Conservation (phyloP, 1,140 invertebrate species). For the Micrasema minimum region DNA sequence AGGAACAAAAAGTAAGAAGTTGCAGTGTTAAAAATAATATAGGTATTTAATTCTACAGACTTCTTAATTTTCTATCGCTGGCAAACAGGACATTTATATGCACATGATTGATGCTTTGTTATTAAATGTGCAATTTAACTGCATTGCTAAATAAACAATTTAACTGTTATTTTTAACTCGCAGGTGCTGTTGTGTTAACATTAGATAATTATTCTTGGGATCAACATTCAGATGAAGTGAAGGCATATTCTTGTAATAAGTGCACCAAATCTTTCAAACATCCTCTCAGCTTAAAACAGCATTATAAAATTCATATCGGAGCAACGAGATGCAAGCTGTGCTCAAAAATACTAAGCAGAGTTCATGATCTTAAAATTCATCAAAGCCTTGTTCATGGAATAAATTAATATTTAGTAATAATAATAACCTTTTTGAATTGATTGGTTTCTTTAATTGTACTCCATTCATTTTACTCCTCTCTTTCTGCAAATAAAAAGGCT, state of each 20-base stretch:
- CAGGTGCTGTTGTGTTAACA: constrained; percentile 27
- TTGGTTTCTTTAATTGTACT: no score
- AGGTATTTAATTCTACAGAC: no score
- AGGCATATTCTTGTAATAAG: constrained; percentile 26
- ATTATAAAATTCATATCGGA: constrained; percentile 32
- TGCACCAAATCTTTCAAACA: constrained; percentile 38
- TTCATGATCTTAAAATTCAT: constrained; percentile 37
- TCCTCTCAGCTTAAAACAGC: constrained; percentile 36
- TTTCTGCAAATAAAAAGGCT: constrained; percentile 17
- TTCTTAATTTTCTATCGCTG: no score
- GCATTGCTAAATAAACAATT: background rate
- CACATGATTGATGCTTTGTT: no score
- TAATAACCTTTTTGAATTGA: background rate
- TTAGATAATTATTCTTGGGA: constrained; percentile 11
- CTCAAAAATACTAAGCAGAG: constrained; percentile 33
- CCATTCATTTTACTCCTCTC: constrained; percentile 19
- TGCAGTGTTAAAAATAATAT: no score
- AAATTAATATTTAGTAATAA: constrained; percentile 31
- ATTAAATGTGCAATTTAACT: no score
- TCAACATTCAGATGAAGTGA: constrained; percentile 23
- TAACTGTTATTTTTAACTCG: constrained; percentile 12
- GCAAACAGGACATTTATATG: no score
- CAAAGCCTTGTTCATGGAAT: constrained; percentile 40
- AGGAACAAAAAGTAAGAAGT: no score
- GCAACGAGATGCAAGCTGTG: constrained; percentile 29